These are phyloP conservation scores for Heliconius hermathena DNA, from an alignment of 1,140 invertebrate genomes.

Conservation along the genomic window DNA sequence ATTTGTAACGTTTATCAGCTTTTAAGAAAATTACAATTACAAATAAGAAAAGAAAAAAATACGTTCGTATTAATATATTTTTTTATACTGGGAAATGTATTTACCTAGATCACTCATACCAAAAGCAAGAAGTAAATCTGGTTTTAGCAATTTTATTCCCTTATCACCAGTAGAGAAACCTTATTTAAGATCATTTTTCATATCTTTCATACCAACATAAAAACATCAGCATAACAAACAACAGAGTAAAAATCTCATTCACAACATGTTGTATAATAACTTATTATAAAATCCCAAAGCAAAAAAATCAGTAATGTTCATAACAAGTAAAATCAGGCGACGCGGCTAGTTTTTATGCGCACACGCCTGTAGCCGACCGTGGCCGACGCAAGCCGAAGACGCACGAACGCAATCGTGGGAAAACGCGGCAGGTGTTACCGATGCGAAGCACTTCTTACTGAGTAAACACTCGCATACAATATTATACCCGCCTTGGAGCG, in stretches of 20 bases:
- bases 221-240: not conserved
- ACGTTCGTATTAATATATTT: too few species aligned
- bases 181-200: not conserved
- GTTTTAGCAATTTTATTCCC: not conserved
- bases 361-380: conserved; percentile 51
- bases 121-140: too few species aligned
- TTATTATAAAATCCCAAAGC: not conserved
- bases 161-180: not conserved
- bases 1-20: too few species aligned
- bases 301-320: conserved; percentile 8
- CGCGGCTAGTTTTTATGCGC: conserved; percentile 46
- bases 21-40: too few species aligned
- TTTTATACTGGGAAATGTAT: too few species aligned
- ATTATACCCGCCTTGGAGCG: conserved; percentile 77
- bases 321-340: conserved; percentile 16
- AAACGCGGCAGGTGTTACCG: conserved; percentile 78
- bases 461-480: conserved; percentile 80
- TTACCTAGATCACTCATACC: too few species aligned
- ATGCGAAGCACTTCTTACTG: conserved; percentile 77
- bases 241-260: not conserved
- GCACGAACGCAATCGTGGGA: conserved; percentile 71
- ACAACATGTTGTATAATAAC: not conserved
- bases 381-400: conserved; percentile 54
- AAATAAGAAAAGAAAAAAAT: too few species aligned
- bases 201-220: too few species aligned